Percentiles rank a stretch among this genome's conserved stretches.
phyloP scores from a whole-genome alignment of 2,888 invertebrate genomes.

The Eurytoma californica region DNA sequence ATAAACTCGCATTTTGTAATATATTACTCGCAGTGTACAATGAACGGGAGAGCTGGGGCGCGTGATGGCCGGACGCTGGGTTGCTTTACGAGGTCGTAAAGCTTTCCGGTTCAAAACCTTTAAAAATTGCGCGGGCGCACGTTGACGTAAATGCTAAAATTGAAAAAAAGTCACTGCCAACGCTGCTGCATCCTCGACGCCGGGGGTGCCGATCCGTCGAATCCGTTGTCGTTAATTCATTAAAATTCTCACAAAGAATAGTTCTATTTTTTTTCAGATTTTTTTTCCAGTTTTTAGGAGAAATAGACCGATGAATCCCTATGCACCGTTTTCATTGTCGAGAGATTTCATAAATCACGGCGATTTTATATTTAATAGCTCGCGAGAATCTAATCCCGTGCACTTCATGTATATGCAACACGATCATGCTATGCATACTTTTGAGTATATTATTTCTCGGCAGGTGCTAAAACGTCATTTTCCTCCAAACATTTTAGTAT shows the following conservation, averaged over 20 bases:
- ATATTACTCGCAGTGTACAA: constrained; percentile 49
- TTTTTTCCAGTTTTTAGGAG: not conserved
- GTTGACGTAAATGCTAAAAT: constrained; percentile 55
- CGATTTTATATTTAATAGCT: no score
- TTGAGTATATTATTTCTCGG: no score
- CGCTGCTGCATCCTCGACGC: not conserved
- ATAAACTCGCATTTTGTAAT: constrained; percentile 56
- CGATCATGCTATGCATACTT: no score
- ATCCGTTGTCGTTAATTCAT: constrained; percentile 8
- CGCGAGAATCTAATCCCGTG: no score
- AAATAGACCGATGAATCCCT: no score
- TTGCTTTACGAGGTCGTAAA: constrained; percentile 65
- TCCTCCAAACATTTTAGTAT: no score
- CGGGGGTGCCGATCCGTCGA: not conserved
- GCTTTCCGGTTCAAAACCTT: constrained; percentile 60
- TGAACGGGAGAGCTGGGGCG: constrained; percentile 39
- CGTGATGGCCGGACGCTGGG: constrained; percentile 49
- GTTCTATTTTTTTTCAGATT: not conserved
- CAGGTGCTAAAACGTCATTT: no score
- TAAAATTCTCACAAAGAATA: constrained; percentile 6
- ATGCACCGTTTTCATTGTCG: no score
- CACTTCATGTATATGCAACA: no score
- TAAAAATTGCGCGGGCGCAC: constrained; percentile 61
- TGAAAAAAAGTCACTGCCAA: constrained; percentile 49
- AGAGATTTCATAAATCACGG: no score